Evolutionary conservation across 2,888 invertebrate species (phyloP).

Genomic region (Lissonota sp.): DNA sequence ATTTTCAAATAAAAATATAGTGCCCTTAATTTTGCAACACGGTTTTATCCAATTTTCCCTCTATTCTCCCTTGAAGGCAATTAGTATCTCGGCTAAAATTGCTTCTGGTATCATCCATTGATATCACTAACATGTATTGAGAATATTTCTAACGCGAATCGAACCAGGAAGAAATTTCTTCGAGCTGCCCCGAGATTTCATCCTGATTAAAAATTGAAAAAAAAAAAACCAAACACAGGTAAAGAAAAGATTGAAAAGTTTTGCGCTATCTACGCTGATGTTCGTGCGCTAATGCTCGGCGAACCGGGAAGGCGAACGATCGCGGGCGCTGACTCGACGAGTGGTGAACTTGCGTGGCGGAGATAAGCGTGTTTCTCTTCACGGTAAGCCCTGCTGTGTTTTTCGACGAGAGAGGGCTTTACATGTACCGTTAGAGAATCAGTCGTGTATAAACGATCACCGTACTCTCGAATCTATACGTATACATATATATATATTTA

Average conservation of each 20-base stretch:
- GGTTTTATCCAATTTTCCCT: too few species aligned
- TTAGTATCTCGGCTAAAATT: conserved; percentile 33
- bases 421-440: conserved; percentile 56
- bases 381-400: conserved; percentile 35
- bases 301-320: conserved; percentile 48
- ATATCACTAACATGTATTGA: conserved; percentile 13
- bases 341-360: conserved; percentile 26
- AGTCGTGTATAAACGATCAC: conserved; percentile 52
- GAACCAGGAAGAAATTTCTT: conserved; percentile 54
- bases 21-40: too few species aligned
- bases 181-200: conserved; percentile 40
- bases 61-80: neutral
- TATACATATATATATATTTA: conserved; percentile 1
- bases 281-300: conserved; percentile 47
- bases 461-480: conserved; percentile 1
- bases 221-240: neutral
- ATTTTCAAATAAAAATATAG: too few species aligned
- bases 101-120: conserved; percentile 21
- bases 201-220: conserved; percentile 27
- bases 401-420: conserved; percentile 22
- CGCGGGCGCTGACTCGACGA: conserved; percentile 20
- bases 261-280: conserved; percentile 30
- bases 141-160: conserved; percentile 14
- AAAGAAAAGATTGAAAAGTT: conserved; percentile 21
- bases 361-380: conserved; percentile 52